Evolutionary conservation across 2,888 invertebrate genomes (phyloP).

Genomic region (Trichopoda pennipes): DNA sequence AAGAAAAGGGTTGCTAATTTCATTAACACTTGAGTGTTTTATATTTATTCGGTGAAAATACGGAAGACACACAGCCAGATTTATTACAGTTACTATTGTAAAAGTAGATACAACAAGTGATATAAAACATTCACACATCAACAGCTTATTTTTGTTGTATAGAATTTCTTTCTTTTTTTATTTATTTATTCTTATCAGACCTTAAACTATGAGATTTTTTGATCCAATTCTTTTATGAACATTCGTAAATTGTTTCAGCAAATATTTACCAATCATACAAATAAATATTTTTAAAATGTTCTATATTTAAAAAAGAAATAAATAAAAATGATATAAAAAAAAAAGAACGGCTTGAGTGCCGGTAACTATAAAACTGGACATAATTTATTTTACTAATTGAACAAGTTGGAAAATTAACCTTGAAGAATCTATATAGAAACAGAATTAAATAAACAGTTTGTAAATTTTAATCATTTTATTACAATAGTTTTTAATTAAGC

Average conservation of each 20-base stretch:
- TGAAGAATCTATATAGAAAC: too few species aligned
- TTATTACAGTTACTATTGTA: slow-evolving; percentile 1
- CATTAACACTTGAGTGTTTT: slow-evolving; percentile 65
- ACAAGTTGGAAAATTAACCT: too few species aligned
- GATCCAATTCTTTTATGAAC: slow-evolving; percentile 58
- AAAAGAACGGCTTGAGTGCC: too few species aligned
- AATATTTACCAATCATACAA: slow-evolving; percentile 44
- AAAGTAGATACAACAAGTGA: not conserved
- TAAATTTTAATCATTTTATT: too few species aligned
- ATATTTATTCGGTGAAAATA: slow-evolving; percentile 59
- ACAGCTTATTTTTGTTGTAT: not conserved
- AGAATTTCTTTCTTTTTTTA: not conserved
- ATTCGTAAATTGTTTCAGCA: slow-evolving; percentile 46
- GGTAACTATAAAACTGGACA: too few species aligned
- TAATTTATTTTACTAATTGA: too few species aligned
- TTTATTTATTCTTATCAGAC: slow-evolving; percentile 8
- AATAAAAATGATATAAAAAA: too few species aligned
- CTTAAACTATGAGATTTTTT: slow-evolving; percentile 42
- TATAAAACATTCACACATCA: not conserved
- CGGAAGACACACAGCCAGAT: slow-evolving; percentile 41
- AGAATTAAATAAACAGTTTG: too few species aligned
- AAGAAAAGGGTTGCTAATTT: slow-evolving; percentile 66
- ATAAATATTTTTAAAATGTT: not conserved
- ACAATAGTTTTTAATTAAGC: too few species aligned
- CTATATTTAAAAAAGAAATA: not conserved